Base-by-base conservation (phyloP, 35 echinoderm and acorn worm genomes). In the Ptychodera flava region DNA sequence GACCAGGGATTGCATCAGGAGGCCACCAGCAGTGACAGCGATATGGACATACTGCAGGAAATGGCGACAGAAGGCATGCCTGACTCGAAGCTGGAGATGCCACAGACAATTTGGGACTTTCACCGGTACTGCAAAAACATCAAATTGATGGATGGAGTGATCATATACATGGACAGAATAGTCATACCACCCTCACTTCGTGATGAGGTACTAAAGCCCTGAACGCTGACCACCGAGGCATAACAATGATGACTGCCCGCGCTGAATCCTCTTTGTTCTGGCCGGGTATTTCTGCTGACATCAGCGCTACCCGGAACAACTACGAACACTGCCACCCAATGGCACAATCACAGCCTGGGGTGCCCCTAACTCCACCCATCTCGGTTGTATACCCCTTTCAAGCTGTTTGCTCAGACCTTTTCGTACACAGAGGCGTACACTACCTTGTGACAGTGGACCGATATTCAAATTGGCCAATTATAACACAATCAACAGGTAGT, bases 161-260 rank as follows among this genome's bases (percentile, higher is more conserved):
- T 79, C 0, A 32, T 93, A 22, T 89, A 81, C 81, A 84, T 82
- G 30, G 87, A 89, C 27, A 86, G 81, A 37, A 88, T 93, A 28
- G 80, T 92, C 52, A 92, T 89, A 45, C 90, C 86, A 37, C 89
- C 89, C 31, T 85, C 82, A 30, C 81, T 92, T 22, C 91, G 81
- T 28, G 80, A 81, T 12, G 35, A 78, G 1, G 34, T 82, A 22
- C 80, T 92, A 16, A 86, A 88, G 53, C 76, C 86, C 78, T 91
- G 32, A 77, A 91, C 83, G 84, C 89, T 1, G 87, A 86, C n/a
- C 91, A 92, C 80, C 91, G 85, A 79, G 91, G 89, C 30, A 31
- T 84, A 86, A 78, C 81, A 33, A 0, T 37, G 36, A 89, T 92
- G 87, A 33, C 36, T 45, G 35, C 91, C 12, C 29, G 87, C 29